phyloP scores from a whole-genome alignment of 2,888 invertebrate genomes.

The Coelinius sp. region DNA sequence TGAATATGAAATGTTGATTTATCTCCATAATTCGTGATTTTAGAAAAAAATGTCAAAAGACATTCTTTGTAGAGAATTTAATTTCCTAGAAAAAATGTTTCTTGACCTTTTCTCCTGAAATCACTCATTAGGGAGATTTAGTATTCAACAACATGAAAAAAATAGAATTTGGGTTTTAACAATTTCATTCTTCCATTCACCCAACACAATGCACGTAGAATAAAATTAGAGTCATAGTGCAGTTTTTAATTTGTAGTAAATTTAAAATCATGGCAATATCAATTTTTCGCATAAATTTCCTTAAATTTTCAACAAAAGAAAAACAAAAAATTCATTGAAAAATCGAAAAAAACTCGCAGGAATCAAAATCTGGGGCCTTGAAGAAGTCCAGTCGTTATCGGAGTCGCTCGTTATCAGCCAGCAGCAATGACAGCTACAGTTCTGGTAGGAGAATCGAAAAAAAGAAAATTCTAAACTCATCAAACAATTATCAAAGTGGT shows the following conservation, averaged over 20 bases:
- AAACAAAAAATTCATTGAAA: slow-evolving; percentile 42
- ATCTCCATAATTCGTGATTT: too few species aligned
- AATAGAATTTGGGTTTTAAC: too few species aligned
- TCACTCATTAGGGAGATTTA: too few species aligned
- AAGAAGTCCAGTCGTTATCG: slow-evolving; percentile 91
- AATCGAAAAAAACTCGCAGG: slow-evolving; percentile 68
- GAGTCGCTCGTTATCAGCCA: slow-evolving; percentile 92
- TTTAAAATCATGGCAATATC: slow-evolving; percentile 59
- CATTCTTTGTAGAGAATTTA: too few species aligned
- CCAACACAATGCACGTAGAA: neutral
- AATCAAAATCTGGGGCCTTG: slow-evolving; percentile 81
- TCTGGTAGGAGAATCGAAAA: slow-evolving; percentile 76
- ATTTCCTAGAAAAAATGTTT: too few species aligned
- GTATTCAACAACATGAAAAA: too few species aligned
- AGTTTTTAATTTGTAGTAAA: slow-evolving; percentile 60
- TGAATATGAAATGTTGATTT: too few species aligned
- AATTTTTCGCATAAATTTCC: slow-evolving; percentile 24
- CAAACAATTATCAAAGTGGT: too few species aligned
- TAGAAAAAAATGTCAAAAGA: too few species aligned
- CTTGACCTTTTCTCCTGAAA: too few species aligned
- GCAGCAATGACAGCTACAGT: slow-evolving; percentile 95
- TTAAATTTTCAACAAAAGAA: slow-evolving; percentile 29
- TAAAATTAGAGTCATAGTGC: neutral
- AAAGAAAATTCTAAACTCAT: neutral
- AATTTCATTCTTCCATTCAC: too few species aligned